phyloP scores from a whole-genome alignment of 2,888 invertebrate genomes.

The Orchesella flavescens region DNA sequence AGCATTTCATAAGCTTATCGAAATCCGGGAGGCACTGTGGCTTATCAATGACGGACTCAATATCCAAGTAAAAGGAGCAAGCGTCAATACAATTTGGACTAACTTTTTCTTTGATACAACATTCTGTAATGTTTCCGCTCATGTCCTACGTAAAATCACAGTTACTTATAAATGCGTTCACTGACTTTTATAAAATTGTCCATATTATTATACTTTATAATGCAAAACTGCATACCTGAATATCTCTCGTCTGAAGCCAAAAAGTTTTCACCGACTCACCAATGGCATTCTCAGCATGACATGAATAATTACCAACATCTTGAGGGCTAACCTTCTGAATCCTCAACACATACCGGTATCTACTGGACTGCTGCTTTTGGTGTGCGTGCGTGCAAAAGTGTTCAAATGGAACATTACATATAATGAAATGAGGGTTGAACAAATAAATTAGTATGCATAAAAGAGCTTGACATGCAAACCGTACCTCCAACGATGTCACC shows the following conservation, averaged over 20 bases:
- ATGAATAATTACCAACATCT: conserved; percentile 87
- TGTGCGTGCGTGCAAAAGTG: conserved; percentile 28
- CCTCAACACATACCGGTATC: conserved; percentile 83
- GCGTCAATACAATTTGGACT: conserved; percentile 86
- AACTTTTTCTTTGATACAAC: conserved; percentile 87
- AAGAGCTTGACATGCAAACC: conserved; percentile 1
- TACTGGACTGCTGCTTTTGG: conserved; percentile 78
- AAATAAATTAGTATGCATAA: too few species aligned
- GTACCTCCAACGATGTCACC: conserved; percentile 50
- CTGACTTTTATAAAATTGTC: conserved; percentile 24
- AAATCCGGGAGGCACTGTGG: conserved; percentile 88
- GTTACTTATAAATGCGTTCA: too few species aligned
- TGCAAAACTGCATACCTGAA: conserved; percentile 59
- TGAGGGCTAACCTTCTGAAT: conserved; percentile 82
- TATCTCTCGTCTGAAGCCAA: conserved; percentile 68
- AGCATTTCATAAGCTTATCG: conserved; percentile 89
- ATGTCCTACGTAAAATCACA: conserved; percentile 75
- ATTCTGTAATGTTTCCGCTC: conserved; percentile 84
- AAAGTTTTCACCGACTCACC: conserved; percentile 75
- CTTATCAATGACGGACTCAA: conserved; percentile 86
- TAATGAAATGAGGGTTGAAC: too few species aligned
- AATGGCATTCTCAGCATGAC: conserved; percentile 88
- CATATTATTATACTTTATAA: too few species aligned
- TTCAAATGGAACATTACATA: conserved; percentile 14
- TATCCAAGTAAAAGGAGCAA: conserved; percentile 87